Conservation (phyloP, 2,797 vertebrate species). For the Malurus splendens region DNA sequence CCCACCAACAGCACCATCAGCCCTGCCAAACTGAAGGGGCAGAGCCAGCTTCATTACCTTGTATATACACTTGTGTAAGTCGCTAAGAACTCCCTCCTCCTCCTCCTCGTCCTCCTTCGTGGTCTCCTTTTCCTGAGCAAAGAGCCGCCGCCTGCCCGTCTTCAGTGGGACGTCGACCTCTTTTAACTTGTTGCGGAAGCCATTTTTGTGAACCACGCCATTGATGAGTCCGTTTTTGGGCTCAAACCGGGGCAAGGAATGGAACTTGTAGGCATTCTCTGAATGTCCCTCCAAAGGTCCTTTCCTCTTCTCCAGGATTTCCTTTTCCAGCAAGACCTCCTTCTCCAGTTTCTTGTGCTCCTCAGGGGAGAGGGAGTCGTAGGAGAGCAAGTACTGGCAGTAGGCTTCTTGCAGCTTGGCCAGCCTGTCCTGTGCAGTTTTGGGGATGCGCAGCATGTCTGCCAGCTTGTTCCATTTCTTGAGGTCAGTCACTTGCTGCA, state of each 20-base stretch:
- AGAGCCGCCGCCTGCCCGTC: conserved; percentile 92
- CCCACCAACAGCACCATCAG: rapidly evolving
- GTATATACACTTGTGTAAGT: conserved; percentile 98
- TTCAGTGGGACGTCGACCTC: conserved; percentile 88
- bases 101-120: conserved; percentile 81
- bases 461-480: conserved; percentile 99
- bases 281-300: conserved; percentile 91
- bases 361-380: conserved; percentile 88
- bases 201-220: conserved; percentile 79
- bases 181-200: conserved; percentile 87
- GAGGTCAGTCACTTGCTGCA: conserved; percentile 99
- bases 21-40: not conserved
- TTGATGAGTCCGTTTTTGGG: conserved; percentile 92
- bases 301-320: conserved; percentile 86
- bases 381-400: conserved; percentile 98
- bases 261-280: conserved; percentile 81
- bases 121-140: conserved; percentile 95
- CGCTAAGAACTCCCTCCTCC: conserved; percentile 81
- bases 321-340: conserved; percentile 93
- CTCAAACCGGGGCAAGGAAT: conserved; percentile 91
- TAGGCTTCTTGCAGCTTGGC: conserved; percentile 98
- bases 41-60: conserved; percentile 76
- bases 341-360: conserved; percentile 88
- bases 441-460: conserved; percentile 94
- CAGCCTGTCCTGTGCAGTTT: conserved; percentile 96